Base-by-base conservation (phyloP, 2,113 vertebrate genomes). In the Herpetotheres cachinnans region DNA sequence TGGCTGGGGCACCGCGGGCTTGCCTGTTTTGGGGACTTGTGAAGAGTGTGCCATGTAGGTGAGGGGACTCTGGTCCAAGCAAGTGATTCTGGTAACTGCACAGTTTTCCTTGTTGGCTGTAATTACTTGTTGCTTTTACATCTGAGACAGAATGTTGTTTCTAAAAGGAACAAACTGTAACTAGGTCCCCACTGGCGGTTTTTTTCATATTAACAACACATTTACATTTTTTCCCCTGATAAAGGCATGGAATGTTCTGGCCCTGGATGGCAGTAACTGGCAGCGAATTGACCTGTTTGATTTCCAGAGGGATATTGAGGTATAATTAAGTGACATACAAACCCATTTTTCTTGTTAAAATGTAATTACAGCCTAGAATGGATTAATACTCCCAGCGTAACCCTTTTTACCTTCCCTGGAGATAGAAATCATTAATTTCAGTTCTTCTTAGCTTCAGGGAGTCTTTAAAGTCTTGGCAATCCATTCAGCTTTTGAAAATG, bases 281-380 rank as follows among this genome's bases (percentile, higher is more conserved):
- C 99, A 99, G 93, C 96, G 99, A 87, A 99, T 99, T 86, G 99
- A 99, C 98, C 99, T 99, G 95, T 99, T 99, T 97, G 98, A 99
- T 98, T 99, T 99, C 98, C 99, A 99, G 98, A 99, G 99, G 97
- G 99, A 99, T 94, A 99, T 99, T 59, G 99, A 99, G 99, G 99
- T 99, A 98, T 96, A 91, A 97, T 97, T 96, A 94, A 95, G 87
- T 95, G 90, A 70, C 95, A 90, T 70, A 88, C 91, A 94, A 96
- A 94, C 94, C 93, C 85, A 27, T 93, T 97, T 97, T 91, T 97
- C 91, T 90, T 77, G 61, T 95, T 97, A 54, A 95, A 89, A 80
- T 96, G 73, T 98, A 98, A 97, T 98, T 98, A 98, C 94, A 95
- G 72, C 77, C 55, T 67, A 38, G 77, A 71, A 82, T 42, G 93